Evolutionary conservation across 2,888 invertebrate genomes (phyloP).

Genomic region (Ochlodes sylvanus): DNA sequence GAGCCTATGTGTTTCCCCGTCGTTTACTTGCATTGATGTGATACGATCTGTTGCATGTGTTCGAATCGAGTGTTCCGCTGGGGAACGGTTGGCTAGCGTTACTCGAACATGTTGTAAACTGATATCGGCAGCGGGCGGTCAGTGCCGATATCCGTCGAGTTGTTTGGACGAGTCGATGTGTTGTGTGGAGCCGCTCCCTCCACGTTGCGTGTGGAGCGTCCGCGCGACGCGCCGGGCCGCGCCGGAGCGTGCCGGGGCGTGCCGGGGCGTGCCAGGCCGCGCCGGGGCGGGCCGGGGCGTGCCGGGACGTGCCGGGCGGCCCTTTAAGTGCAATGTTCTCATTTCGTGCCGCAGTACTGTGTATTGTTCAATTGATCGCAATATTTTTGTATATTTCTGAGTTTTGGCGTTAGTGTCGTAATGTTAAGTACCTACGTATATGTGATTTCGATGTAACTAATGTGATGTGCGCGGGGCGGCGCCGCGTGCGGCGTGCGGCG

Average conservation of each 20-base stretch:
- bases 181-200: too few species aligned
- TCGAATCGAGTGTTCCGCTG: too few species aligned
- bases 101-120: conserved; percentile 65
- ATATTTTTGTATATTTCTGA: conserved; percentile 38
- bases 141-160: not conserved
- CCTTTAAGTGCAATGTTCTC: conserved; percentile 25
- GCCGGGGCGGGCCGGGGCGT: not conserved
- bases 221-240: not conserved
- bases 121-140: conserved; percentile 58
- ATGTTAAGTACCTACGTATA: conserved; percentile 40
- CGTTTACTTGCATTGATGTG: too few species aligned
- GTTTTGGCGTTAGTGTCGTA: conserved; percentile 36
- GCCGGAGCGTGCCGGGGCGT: not conserved
- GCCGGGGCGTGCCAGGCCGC: too few species aligned
- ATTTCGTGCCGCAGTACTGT: conserved; percentile 21
- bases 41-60: too few species aligned
- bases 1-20: too few species aligned
- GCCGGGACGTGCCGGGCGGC: conserved; percentile 14
- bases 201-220: too few species aligned
- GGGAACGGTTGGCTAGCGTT: conserved; percentile 26
- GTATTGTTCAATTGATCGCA: conserved; percentile 22
- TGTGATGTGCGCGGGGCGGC: conserved; percentile 42
- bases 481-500: conserved; percentile 29
- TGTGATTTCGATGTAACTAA: conserved; percentile 45
- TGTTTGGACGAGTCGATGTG: not conserved